These are phyloP conservation scores for Pungitius pungitius DNA, from an alignment of 2,113 vertebrate genomes.

Conservation along the genomic window DNA sequence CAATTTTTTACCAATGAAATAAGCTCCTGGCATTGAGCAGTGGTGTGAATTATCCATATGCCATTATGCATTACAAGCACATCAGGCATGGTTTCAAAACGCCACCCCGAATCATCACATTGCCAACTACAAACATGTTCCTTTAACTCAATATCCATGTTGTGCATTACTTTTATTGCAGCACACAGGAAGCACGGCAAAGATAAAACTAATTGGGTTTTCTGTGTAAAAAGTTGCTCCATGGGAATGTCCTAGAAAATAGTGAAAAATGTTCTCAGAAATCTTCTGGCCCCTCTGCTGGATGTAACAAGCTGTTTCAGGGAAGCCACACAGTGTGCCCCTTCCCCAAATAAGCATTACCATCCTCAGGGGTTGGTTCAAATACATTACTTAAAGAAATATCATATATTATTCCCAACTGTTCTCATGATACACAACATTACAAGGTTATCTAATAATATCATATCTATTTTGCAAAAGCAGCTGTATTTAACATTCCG, in stretches of 20 bases:
- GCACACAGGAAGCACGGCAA: not conserved
- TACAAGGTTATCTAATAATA: not conserved
- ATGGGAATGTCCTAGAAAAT: conserved; percentile 21
- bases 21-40: not conserved
- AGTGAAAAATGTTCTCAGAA: conserved; percentile 5
- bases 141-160: not conserved
- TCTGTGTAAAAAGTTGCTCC: too few relatives aligned
- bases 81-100: not conserved
- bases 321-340: not conserved
- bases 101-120: not conserved
- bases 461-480: not conserved
- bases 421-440: not conserved
- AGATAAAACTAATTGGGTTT: too few relatives aligned
- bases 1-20: not conserved
- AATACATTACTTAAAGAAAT: not conserved
- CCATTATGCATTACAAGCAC: not conserved
- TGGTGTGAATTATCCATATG: not conserved
- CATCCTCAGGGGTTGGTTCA: not conserved
- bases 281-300: conserved; percentile 71
- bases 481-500: too few relatives aligned
- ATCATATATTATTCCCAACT: too few relatives aligned
- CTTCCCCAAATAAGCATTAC: too few relatives aligned
- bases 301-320: conserved; percentile 25
- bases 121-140: not conserved
- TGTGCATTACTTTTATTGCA: not conserved